Conservation (phyloP, 2,113 vertebrate species). For the Cheirogaleus medius region DNA sequence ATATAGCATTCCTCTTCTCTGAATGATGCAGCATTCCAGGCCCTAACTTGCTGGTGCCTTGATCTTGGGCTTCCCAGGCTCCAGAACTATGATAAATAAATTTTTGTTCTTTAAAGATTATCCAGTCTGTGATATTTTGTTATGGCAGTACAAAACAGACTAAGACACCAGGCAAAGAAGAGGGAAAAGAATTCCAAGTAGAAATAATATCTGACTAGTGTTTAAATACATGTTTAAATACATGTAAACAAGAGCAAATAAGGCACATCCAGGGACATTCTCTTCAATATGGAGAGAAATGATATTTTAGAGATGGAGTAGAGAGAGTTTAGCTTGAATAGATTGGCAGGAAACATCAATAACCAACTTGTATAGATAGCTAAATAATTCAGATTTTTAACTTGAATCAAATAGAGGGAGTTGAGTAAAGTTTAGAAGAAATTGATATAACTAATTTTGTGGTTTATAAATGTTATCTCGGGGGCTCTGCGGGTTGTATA, state of each 20-base stretch:
- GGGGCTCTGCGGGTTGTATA: background rate
- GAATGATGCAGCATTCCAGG: background rate
- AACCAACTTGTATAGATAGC: background rate
- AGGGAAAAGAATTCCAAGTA: background rate
- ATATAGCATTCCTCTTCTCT: background rate
- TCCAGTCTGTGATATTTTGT: background rate
- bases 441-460: background rate
- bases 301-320: background rate
- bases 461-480: background rate
- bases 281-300: background rate
- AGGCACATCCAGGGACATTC: background rate
- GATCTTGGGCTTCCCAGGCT: background rate
- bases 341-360: background rate
- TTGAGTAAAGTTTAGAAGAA: background rate
- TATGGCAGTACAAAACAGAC: background rate
- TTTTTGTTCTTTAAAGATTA: background rate
- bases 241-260: background rate
- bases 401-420: background rate
- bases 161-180: background rate
- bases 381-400: background rate
- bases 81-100: background rate
- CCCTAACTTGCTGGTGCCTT: background rate
- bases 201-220: background rate
- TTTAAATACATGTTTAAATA: background rate
- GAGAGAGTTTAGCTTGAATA: background rate